phyloP scores from a whole-genome alignment of 2,113 vertebrate species.

The Melanocharis versteri region DNA sequence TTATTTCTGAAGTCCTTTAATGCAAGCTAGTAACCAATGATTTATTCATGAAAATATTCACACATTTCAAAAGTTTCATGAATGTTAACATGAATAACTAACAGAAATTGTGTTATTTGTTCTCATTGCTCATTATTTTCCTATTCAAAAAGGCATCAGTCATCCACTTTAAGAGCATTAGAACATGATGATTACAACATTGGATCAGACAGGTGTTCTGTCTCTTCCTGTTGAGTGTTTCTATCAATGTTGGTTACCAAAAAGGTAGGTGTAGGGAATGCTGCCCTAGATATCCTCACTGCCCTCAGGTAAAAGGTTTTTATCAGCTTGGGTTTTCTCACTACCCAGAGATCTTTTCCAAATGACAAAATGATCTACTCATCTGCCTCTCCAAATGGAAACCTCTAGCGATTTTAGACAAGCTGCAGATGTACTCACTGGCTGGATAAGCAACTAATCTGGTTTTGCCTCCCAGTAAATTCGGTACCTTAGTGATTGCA shows the following conservation, averaged over 20 bases:
- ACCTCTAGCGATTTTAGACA: neutral
- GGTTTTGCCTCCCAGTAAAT: neutral
- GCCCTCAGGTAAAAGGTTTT: neutral
- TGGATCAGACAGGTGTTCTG: neutral
- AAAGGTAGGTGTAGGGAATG: neutral
- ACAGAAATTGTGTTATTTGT: neutral
- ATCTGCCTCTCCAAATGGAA: neutral
- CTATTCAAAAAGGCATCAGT: neutral
- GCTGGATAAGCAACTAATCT: neutral
- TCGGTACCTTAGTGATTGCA: neutral
- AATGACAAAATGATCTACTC: neutral
- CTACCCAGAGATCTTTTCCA: neutral
- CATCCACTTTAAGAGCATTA: neutral
- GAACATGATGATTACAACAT: neutral
- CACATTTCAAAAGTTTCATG: neutral
- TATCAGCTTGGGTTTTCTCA: neutral
- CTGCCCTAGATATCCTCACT: neutral
- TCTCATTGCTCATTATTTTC: slow-evolving; percentile 1
- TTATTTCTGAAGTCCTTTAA: neutral
- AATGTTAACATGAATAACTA: slow-evolving; percentile 35
- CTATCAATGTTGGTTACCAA: too few species aligned
- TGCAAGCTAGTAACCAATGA: neutral
- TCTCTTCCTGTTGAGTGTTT: neutral
- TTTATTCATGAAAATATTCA: slow-evolving; percentile 47
- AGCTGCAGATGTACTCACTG: neutral